A percentile compares a stretch with the other conserved stretches of the same genome.
phyloP scores from a whole-genome alignment of 2,113 vertebrate genomes.

The Ctenodactylus gundi region DNA sequence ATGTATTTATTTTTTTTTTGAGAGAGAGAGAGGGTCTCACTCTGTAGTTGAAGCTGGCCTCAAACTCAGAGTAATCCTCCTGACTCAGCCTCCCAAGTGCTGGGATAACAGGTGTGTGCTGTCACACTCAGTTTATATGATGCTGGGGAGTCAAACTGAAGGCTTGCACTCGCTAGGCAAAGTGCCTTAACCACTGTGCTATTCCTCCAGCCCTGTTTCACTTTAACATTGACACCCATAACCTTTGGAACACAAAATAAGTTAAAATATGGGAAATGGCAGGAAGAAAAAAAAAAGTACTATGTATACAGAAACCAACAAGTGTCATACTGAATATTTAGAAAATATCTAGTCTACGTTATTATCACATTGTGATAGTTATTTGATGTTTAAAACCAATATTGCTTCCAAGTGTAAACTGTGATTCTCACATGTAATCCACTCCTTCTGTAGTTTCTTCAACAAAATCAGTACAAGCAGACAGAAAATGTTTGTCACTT shows the following conservation, averaged over 20 bases:
- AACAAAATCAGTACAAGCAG: constrained; percentile 80
- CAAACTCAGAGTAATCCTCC: not conserved
- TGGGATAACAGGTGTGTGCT: too few species aligned
- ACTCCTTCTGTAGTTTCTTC: constrained; percentile 74
- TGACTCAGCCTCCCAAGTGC: too few species aligned
- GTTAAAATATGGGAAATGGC: not conserved
- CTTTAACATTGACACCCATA: not conserved
- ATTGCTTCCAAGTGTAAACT: constrained; percentile 33
- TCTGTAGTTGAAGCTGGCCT: too few species aligned
- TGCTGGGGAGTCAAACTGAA: too few species aligned
- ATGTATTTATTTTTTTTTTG: too few species aligned
- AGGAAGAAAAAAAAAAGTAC: too few species aligned
- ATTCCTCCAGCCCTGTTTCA: too few species aligned
- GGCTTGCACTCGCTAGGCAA: too few species aligned
- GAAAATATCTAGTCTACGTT: not conserved
- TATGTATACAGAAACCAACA: not conserved
- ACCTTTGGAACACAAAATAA: not conserved
- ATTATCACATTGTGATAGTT: not conserved
- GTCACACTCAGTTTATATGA: too few species aligned
- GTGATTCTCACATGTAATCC: not conserved
- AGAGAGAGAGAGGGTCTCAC: too few species aligned
- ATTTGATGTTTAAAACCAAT: not conserved
- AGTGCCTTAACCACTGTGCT: too few species aligned
- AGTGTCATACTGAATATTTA: not conserved
- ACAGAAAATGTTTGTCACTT: constrained; percentile 68